Conservation (phyloP, 2,113 vertebrate genomes). For the Dipodomys ordii region DNA sequence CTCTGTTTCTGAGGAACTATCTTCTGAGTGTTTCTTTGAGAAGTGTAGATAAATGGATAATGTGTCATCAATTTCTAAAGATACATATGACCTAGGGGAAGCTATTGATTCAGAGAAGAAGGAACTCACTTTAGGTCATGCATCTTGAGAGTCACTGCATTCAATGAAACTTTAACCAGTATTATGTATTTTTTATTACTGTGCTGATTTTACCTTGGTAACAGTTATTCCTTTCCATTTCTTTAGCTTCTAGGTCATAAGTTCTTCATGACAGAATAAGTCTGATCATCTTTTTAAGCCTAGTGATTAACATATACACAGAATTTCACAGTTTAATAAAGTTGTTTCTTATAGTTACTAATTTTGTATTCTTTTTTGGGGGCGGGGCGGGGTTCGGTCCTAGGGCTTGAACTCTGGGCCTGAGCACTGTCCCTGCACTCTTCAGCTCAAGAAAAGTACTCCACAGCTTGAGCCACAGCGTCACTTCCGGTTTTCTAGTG, state of each 20-base stretch:
- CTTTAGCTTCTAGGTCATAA: neutral
- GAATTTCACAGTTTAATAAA: neutral
- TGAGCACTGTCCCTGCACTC: no score
- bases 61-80: neutral
- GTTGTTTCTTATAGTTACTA: slow-evolving; percentile 4
- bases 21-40: neutral
- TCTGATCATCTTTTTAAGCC: neutral
- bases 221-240: neutral
- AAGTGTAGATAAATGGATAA: neutral
- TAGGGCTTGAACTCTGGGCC: no score
- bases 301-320: slow-evolving; percentile 28
- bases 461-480: no score
- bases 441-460: no score
- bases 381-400: no score
- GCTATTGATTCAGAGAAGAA: neutral
- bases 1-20: neutral
- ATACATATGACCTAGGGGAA: neutral
- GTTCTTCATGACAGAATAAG: neutral
- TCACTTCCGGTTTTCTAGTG: no score
- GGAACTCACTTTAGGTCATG: neutral
- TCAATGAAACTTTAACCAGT: neutral
- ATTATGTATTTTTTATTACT: no score
- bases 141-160: neutral
- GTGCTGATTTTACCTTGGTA: neutral
- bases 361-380: no score